phyloP scores from a whole-genome alignment of 2,113 vertebrate genomes.

The Bubo blakistoni region DNA sequence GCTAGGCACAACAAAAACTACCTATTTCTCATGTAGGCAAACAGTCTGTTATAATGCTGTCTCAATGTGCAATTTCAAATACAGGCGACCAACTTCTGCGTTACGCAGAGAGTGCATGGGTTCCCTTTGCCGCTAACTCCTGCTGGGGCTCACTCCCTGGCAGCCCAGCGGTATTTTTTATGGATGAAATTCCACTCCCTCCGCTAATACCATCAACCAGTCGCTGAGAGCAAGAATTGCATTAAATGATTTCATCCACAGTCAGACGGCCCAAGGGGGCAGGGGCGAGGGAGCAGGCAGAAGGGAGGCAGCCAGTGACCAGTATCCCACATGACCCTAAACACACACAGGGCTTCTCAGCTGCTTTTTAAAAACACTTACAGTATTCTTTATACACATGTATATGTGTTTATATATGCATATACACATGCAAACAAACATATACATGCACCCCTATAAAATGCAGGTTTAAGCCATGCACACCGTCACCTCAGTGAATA shows the following conservation, averaged over 20 bases:
- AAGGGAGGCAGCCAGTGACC: neutral
- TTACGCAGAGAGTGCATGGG: neutral
- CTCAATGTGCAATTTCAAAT: neutral
- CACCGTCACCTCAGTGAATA: neutral
- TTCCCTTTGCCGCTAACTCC: neutral
- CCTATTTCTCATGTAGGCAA: constrained; percentile 7
- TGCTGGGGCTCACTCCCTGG: neutral
- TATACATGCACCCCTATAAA: neutral
- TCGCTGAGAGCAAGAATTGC: neutral
- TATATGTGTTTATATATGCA: neutral
- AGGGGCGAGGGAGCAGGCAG: fast-evolving
- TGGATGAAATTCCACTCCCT: neutral
- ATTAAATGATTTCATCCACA: neutral
- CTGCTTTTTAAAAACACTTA: neutral
- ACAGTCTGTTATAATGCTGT: neutral
- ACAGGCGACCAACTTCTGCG: neutral
- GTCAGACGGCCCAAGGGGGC: neutral
- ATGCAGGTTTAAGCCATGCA: neutral
- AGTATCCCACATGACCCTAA: neutral
- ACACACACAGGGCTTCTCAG: neutral
- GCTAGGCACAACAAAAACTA: constrained; percentile 51
- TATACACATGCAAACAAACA: neutral
- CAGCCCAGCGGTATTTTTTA: neutral
- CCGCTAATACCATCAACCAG: neutral
- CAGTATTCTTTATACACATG: neutral